Evolutionary conservation across 2,797 vertebrate species (phyloP), one percentile per base, ranked within the genome.

Genomic region (Orientallactaga sibirica): DNA sequence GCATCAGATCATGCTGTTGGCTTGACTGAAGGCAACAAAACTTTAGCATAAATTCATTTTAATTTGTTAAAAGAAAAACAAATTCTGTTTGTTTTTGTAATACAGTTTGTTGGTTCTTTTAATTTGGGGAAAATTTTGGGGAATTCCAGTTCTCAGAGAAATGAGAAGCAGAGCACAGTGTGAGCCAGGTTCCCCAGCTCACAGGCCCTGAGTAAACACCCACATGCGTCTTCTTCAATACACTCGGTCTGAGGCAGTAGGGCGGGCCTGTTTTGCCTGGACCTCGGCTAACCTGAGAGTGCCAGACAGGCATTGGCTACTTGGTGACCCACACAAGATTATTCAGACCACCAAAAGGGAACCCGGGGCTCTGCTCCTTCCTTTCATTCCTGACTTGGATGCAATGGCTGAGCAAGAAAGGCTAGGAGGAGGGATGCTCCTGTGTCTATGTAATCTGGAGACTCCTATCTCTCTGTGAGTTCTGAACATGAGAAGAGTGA

Each of bases 31-130:
- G 29, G 55, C 95, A 97, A 96, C 88, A 96, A 97, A 97, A 71
- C 93, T 92, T 86, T 92, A 94, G 81, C 96, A 97, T 97, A 88
- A 94, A 66, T 96, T 94, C 12, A 19, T 74, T 97, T 96, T 97
- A 95, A 94, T 96, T 97, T 96, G 89, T 91, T 95, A 97, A 96
- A 93, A 96, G 94, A 77, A 96, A 85, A 76, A 86, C 95, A 96
- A 86, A 77, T 64, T 96, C 82, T 97, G 78, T 75, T 97, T 98
- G 89, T 94, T 97, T 97, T 96, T 96, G 88, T 96, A 97, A 96
- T 96, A 93, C 0, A 1, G 76, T 95, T 94, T 97, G 90, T 94
- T 95, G 58, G 82, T 96, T 95, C 96, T 97, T 97, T 94, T 82
- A 94, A 96, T 96, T 97, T 96, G 82, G 87, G 78, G 37, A 71